Evolutionary conservation across 2,888 invertebrate genomes (phyloP).

Genomic region (Mythimna albipuncta): DNA sequence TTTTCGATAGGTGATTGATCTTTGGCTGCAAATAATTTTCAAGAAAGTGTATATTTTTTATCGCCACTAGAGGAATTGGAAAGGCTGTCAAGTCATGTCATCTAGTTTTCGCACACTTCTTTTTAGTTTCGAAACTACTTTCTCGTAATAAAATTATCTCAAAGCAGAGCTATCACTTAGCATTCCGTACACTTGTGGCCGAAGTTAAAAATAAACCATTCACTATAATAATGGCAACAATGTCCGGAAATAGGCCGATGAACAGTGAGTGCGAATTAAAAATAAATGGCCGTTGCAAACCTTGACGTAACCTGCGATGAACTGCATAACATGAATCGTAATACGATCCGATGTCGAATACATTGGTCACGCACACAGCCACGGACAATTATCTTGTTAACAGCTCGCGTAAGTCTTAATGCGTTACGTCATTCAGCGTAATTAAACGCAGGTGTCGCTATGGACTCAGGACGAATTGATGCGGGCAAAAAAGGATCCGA

Average conservation of each 20-base stretch:
- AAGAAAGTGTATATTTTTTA: conserved; percentile 31
- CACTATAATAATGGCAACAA: conserved; percentile 60
- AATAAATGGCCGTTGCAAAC: conserved; percentile 61
- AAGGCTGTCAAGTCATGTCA: not conserved
- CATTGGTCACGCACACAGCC: conserved; percentile 49
- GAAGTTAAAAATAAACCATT: conserved; percentile 47
- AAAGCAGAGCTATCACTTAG: not conserved
- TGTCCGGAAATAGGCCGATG: conserved; percentile 63
- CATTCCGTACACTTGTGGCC: conserved; percentile 18
- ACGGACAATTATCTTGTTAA: conserved; percentile 58
- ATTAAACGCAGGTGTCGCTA: conserved; percentile 55
- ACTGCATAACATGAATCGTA: conserved; percentile 63
- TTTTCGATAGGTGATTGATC: conserved; percentile 27
- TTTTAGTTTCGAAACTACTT: not conserved
- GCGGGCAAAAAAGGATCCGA: not conserved
- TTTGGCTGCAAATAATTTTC: conserved; percentile 18
- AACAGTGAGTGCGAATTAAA: conserved; percentile 58
- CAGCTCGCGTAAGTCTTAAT: conserved; percentile 45
- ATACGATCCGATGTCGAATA: conserved; percentile 57
- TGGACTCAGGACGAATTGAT: conserved; percentile 5
- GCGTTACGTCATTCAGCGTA: conserved; percentile 52
- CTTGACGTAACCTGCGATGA: conserved; percentile 65
- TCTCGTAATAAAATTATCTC: not conserved
- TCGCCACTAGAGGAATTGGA: conserved; percentile 20
- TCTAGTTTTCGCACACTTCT: not conserved